A percentile compares a stretch with the other conserved stretches of the same genome.
These are phyloP conservation scores for Thecophora atra DNA, from an alignment of 2,888 invertebrate species.

Conservation along the genomic window DNA sequence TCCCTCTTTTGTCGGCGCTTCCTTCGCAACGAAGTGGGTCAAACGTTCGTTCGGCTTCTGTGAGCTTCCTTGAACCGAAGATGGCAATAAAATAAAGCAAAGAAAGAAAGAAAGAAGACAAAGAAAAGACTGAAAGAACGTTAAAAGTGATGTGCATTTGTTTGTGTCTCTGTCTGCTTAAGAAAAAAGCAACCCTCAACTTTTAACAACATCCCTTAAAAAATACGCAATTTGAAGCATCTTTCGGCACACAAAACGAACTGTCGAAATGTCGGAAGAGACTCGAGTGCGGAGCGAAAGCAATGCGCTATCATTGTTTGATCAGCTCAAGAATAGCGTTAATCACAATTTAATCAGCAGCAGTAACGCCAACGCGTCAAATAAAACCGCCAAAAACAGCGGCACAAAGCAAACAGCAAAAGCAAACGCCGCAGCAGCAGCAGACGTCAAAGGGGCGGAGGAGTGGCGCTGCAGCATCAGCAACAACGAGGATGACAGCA, in stretches of 20 bases:
- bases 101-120: background rate
- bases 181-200: background rate
- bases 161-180: background rate
- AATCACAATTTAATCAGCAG: conserved; percentile 51
- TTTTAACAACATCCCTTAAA: background rate
- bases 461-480: conserved; percentile 34
- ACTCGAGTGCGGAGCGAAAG: background rate
- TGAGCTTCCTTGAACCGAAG: too few species aligned
- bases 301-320: conserved; percentile 56
- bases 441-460: conserved; percentile 27
- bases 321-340: conserved; percentile 61
- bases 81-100: background rate
- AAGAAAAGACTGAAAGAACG: too few species aligned
- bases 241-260: background rate
- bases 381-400: background rate
- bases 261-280: conserved; percentile 25
- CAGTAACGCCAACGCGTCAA: background rate
- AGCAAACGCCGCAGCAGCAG: conserved; percentile 7
- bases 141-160: too few species aligned
- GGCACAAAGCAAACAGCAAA: conserved; percentile 10
- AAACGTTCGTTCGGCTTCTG: too few species aligned
- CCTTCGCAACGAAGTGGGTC: too few species aligned
- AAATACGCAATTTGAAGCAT: background rate
- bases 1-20: too few species aligned
- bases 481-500: conserved; percentile 30